Percentiles rank a stretch among this genome's conserved stretches.
phyloP scores from a whole-genome alignment of 1,140 invertebrate species.

The Calycopis cecrops region DNA sequence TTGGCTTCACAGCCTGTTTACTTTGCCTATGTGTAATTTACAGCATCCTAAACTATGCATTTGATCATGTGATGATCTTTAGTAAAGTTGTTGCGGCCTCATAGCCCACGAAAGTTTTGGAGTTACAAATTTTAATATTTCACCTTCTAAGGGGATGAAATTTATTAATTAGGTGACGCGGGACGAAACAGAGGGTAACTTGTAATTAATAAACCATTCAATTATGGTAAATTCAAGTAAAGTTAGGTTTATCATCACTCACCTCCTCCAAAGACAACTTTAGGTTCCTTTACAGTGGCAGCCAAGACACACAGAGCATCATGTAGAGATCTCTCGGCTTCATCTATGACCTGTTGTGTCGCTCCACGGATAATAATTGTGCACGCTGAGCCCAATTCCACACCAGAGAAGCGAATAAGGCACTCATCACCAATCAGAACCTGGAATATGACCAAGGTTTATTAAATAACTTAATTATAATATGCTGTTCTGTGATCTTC shows the following conservation, averaged over 20 bases:
- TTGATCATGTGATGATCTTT: too few relatives aligned
- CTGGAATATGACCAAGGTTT: constrained; percentile 45
- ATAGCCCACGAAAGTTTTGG: too few relatives aligned
- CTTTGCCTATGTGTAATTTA: too few relatives aligned
- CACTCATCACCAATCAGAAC: constrained; percentile 99
- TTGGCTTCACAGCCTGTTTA: too few relatives aligned
- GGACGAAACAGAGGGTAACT: too few relatives aligned
- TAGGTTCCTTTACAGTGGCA: constrained; percentile 95
- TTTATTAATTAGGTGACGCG: too few relatives aligned
- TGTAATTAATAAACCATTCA: too few relatives aligned
- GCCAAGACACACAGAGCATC: constrained; percentile 98
- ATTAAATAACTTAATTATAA: background rate
- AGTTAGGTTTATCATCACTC: constrained; percentile 26
- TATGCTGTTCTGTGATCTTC: too few relatives aligned
- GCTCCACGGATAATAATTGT: constrained; percentile 97
- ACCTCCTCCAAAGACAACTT: constrained; percentile 95
- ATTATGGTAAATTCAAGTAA: background rate
- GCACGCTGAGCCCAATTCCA: constrained; percentile 96
- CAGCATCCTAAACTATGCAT: too few relatives aligned
- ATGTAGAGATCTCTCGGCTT: constrained; percentile 98
- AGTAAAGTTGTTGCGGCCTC: too few relatives aligned
- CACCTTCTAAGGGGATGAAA: too few relatives aligned
- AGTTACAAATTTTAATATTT: too few relatives aligned
- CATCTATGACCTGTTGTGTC: constrained; percentile 99
- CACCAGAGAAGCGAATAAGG: constrained; percentile 95